These are phyloP conservation scores for Drepana falcataria DNA, from an alignment of 2,888 invertebrate genomes.

Conservation along the genomic window DNA sequence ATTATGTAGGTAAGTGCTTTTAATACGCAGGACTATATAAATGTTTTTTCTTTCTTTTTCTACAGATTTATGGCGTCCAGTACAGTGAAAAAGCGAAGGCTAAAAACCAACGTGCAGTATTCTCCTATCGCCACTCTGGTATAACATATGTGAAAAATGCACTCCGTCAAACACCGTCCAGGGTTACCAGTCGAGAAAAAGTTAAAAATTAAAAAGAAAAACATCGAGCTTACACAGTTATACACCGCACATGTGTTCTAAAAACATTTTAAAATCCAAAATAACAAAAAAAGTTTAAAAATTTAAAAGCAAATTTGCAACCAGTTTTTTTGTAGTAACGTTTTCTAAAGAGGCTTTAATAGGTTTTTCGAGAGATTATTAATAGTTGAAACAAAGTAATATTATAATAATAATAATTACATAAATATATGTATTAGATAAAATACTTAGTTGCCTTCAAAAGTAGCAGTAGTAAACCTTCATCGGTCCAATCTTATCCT, in stretches of 20 bases:
- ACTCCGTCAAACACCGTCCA: slow-evolving; percentile 57
- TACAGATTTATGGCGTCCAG: slow-evolving; percentile 54
- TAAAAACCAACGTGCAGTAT: slow-evolving; percentile 14
- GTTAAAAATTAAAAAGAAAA: slow-evolving; percentile 59
- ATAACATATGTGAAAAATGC: slow-evolving; percentile 42
- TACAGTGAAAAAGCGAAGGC: slow-evolving; percentile 28
- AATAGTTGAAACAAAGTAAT: slow-evolving; percentile 24
- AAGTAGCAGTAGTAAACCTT: slow-evolving; percentile 47
- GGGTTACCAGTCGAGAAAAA: slow-evolving; percentile 38
- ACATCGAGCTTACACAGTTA: slow-evolving; percentile 50
- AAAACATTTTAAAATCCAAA: slow-evolving; percentile 16
- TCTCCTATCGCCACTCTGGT: slow-evolving; percentile 27
- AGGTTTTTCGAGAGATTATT: slow-evolving; percentile 23
- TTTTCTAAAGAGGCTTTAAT: slow-evolving; percentile 36
- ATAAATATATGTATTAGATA: slow-evolving; percentile 6
- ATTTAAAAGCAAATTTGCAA: slow-evolving; percentile 18
- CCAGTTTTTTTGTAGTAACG: slow-evolving; percentile 11
- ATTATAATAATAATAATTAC: slow-evolving; percentile 10
- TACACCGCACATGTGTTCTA: slow-evolving; percentile 49
- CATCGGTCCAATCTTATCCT: slow-evolving; percentile 61
- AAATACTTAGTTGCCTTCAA: slow-evolving; percentile 66
- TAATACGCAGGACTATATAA: background rate
- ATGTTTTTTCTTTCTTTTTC: slow-evolving; percentile 25
- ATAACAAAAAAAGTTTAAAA: slow-evolving; percentile 14
- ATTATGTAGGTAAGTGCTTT: too few species aligned